Evolutionary conservation across 2,113 vertebrate genomes (phyloP), one percentile per base, ranked within the genome.

Genomic region (Murina feae): DNA sequence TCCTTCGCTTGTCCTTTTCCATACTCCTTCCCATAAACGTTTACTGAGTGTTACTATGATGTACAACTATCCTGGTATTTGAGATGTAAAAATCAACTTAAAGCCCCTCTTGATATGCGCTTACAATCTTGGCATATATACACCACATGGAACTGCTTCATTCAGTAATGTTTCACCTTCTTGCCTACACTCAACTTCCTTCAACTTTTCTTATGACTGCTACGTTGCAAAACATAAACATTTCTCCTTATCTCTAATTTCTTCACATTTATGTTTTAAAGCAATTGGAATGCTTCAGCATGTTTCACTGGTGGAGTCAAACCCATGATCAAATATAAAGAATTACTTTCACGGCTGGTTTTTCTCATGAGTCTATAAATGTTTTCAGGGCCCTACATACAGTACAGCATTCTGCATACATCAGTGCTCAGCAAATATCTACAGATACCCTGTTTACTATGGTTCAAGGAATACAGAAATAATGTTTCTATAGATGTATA

Each of bases 61-160:
- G 21, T 76, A 71, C 42, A 75, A 55, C 28, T 76, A 28, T 35
- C 65, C 44, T 84, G 35, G 55, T 23, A 72, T 69, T 53, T 80
- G 51, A 88, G 63, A 79, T 51, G 39, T 28, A 87, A 93, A 90
- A 85, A 23, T 87, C 84, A 81, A 63, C 55, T 35, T n/a, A 91
- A 80, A 91, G 23, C 42, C 42, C n/a, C 3, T 79, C 10, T 75
- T 9, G 2, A 35, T 25, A 39, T 2, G 18, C 72, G 76, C 16
- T 71, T 86, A 49, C 1, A 69, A 49, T 60, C 55, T 75, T 65
- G 74, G 13, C 9, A 68, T 35, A 58, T 4, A 69, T 4, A 53
- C 14, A 60, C 63, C 39, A 68, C 21, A 37, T 9, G 2, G n/a
- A 82, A 82, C 23, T 69, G 42, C 8, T 37, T 71, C 25, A 78